phyloP scores from a whole-genome alignment of 2,888 invertebrate species.

The Brachycybe producta region DNA sequence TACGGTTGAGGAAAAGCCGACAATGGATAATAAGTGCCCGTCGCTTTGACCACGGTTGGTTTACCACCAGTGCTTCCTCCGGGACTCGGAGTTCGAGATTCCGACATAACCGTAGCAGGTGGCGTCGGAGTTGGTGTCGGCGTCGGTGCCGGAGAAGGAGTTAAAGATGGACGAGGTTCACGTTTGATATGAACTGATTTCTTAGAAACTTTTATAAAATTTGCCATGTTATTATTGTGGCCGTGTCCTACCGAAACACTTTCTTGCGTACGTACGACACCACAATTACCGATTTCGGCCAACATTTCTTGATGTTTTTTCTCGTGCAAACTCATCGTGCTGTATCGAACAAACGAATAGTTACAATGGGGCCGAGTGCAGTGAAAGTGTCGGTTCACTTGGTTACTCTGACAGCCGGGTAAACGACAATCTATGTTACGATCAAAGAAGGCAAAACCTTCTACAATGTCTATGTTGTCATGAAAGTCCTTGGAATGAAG shows the following conservation, averaged over 20 bases:
- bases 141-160: slow-evolving; percentile 17
- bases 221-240: not conserved
- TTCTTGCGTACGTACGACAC: not conserved
- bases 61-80: not conserved
- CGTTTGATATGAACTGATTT: slow-evolving; percentile 6
- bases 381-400: slow-evolving; percentile 60
- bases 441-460: slow-evolving; percentile 75
- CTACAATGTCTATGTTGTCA: slow-evolving; percentile 62
- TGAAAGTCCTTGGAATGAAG: slow-evolving; percentile 78
- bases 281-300: not conserved
- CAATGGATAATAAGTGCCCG: slow-evolving; percentile 81
- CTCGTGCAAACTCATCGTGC: slow-evolving; percentile 59
- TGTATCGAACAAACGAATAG: slow-evolving; percentile 57
- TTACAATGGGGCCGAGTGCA: slow-evolving; percentile 56
- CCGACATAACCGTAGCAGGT: slow-evolving; percentile 20
- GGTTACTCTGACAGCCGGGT: slow-evolving; percentile 51
- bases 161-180: not conserved
- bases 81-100: slow-evolving; percentile 16
- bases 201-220: not conserved
- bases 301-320: slow-evolving; percentile 43
- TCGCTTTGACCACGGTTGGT: slow-evolving; percentile 63
- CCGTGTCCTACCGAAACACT: not conserved
- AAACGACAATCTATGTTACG: slow-evolving; percentile 55
- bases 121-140: slow-evolving; percentile 21
- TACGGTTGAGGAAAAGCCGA: slow-evolving; percentile 39